Base-by-base conservation (phyloP, 2,888 invertebrate genomes). In the Leucoptera coffeella region DNA sequence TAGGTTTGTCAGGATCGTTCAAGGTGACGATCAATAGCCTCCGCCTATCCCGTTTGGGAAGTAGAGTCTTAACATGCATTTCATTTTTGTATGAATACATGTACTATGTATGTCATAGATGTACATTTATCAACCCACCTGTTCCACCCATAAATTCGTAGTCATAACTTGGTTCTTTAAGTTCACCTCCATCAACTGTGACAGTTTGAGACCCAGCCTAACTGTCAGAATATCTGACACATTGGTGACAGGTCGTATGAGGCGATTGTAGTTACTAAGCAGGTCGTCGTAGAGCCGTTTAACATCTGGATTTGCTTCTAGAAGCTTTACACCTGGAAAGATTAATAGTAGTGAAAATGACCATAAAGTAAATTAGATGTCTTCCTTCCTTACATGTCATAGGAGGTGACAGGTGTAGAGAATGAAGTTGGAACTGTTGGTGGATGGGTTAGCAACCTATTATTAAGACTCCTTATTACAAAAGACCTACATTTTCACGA, bases 201-300 rank as follows among this genome's bases (percentile, higher is more conserved):
- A 89, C 32, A 93, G 60, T 52, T 90, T 91, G 29, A 97, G 72
- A 1, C 95, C 90, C 29, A 99, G 73, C 67, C 86, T 81, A 25
- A 97, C 95, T 0, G 89, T 91, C 25, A 97, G 69, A 12, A 91
- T 92, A 50, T 95, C 92, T 2, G 85, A 86, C 45, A 92, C 91
- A 55, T 95, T 94, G 15, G 82, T 82, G 23, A 95, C 95, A 0
- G 96, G 96, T 29, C 96, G 74, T 33, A 95, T 95, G 27, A 96
- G 75, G 23, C 94, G 80, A 58, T 97, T 97, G 57, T 96, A 96
- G 62, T 94, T 92, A 45, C 90, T 89, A 25, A 99, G 77, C 27
- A 97, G 75, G 54, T 97, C 95, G 53, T 97, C 95, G 51, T 95
- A 97, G 0, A 97, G 78, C 13, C 96, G 75, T 51, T 95, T 94